Evolutionary conservation across 1,140 invertebrate species (phyloP).

Genomic region (Atta texana): DNA sequence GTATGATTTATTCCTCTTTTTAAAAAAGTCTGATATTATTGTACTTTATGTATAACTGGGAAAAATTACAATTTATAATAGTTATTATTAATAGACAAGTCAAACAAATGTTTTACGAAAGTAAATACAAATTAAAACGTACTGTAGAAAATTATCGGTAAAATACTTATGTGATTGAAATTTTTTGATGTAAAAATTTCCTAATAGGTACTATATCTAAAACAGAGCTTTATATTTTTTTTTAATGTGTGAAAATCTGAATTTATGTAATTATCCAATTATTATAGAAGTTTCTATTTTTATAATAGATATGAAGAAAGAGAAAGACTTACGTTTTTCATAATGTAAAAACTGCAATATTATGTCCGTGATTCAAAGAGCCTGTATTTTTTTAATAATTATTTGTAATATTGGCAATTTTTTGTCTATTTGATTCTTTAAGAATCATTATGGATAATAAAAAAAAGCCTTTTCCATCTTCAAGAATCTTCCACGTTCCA

Average conservation of each 20-base stretch:
- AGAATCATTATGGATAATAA: constrained; percentile 15
- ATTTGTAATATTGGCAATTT: constrained; percentile 16
- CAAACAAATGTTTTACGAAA: neutral
- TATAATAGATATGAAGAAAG: neutral
- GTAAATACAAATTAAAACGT: neutral
- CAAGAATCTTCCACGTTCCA: constrained; percentile 47
- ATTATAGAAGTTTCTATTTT: constrained; percentile 5
- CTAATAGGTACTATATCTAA: neutral
- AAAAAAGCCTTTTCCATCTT: constrained; percentile 43
- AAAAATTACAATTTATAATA: neutral
- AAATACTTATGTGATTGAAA: neutral
- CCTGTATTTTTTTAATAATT: constrained; percentile 3
- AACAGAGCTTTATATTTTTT: neutral
- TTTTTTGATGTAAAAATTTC: neutral
- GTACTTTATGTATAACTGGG: neutral
- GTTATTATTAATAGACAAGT: neutral
- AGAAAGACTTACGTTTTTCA: neutral
- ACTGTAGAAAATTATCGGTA: neutral
- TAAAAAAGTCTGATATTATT: neutral
- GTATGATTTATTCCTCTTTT: constrained; percentile 22
- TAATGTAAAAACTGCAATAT: neutral
- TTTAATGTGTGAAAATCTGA: neutral
- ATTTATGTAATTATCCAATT: neutral
- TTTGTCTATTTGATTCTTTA: constrained; percentile 6
- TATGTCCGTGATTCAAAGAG: neutral